Conservation (phyloP, 2,888 invertebrate genomes). For the Spodoptera exigua region DNA sequence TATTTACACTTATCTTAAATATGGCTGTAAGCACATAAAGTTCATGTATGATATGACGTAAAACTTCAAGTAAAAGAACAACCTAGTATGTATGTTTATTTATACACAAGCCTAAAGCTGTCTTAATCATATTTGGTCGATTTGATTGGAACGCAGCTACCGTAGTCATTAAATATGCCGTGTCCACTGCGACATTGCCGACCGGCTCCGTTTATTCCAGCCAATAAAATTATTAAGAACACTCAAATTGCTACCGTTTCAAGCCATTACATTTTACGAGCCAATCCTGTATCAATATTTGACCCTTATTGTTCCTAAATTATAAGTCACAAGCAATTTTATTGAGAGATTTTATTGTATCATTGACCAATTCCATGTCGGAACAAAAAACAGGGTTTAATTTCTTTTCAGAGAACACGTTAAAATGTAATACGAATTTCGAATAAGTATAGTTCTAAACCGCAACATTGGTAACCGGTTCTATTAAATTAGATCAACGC, state of each 20-base stretch:
- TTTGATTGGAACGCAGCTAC: conserved; percentile 75
- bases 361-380: conserved; percentile 23
- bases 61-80: conserved; percentile 4
- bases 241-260: conserved; percentile 69
- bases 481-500: conserved; percentile 49
- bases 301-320: conserved; percentile 56
- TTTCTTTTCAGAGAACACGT: no score
- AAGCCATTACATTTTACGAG: conserved; percentile 61
- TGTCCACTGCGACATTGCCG: conserved; percentile 66
- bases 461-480: conserved; percentile 29
- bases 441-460: conserved; percentile 20
- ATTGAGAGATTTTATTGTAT: conserved; percentile 35
- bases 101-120: conserved; percentile 59
- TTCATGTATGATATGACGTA: no score
- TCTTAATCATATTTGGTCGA: conserved; percentile 76
- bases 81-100: conserved; percentile 41
- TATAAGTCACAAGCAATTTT: conserved; percentile 48
- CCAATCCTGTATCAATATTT: conserved; percentile 55
- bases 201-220: conserved; percentile 65
- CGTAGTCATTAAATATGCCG: conserved; percentile 74
- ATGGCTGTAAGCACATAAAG: no score
- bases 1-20: neutral
- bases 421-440: conserved; percentile 9
- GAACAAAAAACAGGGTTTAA: neutral
- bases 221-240: conserved; percentile 71